Evolutionary conservation across 2,888 invertebrate genomes (phyloP).

Genomic region (Megamerina dolium): DNA sequence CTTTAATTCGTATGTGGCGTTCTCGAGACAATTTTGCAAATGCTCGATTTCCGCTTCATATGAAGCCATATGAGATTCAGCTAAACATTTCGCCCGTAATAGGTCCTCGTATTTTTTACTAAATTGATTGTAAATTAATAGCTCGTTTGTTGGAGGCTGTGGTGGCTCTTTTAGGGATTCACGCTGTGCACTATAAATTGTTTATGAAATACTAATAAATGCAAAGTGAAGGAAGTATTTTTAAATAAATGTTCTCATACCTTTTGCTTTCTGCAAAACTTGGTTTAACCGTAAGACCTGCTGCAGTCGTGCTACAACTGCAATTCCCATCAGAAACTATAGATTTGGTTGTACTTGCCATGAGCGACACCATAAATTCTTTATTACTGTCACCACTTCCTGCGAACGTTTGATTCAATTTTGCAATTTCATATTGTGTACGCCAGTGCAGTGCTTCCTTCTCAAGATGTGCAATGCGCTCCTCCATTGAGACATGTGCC

Average conservation of each 20-base stretch:
- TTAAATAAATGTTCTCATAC: slow-evolving; percentile 14
- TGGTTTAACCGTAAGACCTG: slow-evolving; percentile 36
- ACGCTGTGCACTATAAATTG: slow-evolving; percentile 14
- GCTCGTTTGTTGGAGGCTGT: slow-evolving; percentile 37
- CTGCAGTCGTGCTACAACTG: slow-evolving; percentile 41
- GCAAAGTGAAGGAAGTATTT: too few species aligned
- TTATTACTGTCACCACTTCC: background rate
- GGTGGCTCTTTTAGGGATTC: slow-evolving; percentile 30
- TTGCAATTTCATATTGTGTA: slow-evolving; percentile 64
- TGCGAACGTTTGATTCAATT: slow-evolving; percentile 45
- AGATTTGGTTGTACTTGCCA: background rate
- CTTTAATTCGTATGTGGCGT: slow-evolving; percentile 50
- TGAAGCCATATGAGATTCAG: slow-evolving; percentile 42
- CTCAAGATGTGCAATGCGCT: slow-evolving; percentile 52
- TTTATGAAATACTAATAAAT: background rate
- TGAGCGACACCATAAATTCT: background rate
- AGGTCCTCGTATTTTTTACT: slow-evolving; percentile 46
- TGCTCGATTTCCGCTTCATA: slow-evolving; percentile 48
- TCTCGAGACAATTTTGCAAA: slow-evolving; percentile 52
- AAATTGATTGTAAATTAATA: slow-evolving; percentile 44
- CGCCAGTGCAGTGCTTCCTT: slow-evolving; percentile 70
- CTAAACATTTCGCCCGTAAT: slow-evolving; percentile 39
- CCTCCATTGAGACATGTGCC: slow-evolving; percentile 31
- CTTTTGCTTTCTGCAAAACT: slow-evolving; percentile 27
- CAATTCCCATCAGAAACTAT: slow-evolving; percentile 18